Conservation (phyloP, 2,797 vertebrate species). For the Arrhamphus sclerolepis region DNA sequence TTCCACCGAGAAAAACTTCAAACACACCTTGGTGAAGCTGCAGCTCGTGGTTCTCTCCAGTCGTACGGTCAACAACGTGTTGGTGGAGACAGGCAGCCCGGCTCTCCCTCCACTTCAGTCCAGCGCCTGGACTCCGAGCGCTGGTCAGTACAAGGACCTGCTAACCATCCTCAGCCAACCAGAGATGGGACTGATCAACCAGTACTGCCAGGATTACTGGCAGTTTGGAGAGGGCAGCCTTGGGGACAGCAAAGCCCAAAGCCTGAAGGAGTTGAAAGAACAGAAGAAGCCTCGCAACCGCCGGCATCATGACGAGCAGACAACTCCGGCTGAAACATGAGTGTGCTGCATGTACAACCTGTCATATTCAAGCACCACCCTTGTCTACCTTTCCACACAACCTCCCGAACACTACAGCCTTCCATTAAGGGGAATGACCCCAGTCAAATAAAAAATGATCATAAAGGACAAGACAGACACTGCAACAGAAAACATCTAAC, state of each 20-base stretch:
- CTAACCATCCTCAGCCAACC: constrained; percentile 96
- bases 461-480: constrained; percentile 53
- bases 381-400: constrained; percentile 43
- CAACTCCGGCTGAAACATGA: constrained; percentile 89
- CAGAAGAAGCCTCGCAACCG: constrained; percentile 96
- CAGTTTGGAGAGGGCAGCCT: constrained; percentile 83
- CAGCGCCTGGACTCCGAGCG: constrained; percentile 86
- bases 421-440: constrained; percentile 62
- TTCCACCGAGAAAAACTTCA: constrained; percentile 98
- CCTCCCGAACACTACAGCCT: constrained; percentile 57
- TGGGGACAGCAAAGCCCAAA: constrained; percentile 82
- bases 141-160: constrained; percentile 92
- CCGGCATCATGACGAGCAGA: constrained; percentile 88
- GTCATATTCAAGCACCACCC: constrained; percentile 14
- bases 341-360: constrained; percentile 36
- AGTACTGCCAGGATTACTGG: constrained; percentile 99
- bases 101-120: constrained; percentile 74
- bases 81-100: constrained; percentile 75
- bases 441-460: constrained; percentile 44
- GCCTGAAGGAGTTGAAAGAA: constrained; percentile 90
- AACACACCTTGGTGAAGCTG: constrained; percentile 91
- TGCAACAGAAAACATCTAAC: constrained; percentile 67
- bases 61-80: constrained; percentile 89
- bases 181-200: constrained; percentile 98
- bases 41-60: constrained; percentile 91